These are phyloP conservation scores for Deroplatys truncata DNA, from an alignment of 2,888 invertebrate species.

Conservation along the genomic window DNA sequence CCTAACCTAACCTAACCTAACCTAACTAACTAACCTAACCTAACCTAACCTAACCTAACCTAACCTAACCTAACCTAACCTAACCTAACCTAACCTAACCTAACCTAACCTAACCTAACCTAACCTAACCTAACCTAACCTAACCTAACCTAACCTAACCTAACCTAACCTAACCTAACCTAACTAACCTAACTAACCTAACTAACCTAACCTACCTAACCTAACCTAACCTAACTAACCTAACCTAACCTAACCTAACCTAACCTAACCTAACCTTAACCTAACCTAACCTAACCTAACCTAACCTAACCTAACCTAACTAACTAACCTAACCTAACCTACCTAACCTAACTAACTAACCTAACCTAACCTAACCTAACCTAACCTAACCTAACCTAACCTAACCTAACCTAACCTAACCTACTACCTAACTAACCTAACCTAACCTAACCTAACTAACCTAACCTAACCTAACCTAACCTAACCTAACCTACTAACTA, in stretches of 20 bases:
- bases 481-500: slow-evolving; percentile 28
- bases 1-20: slow-evolving; percentile 31
- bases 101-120: slow-evolving; percentile 1
- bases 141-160: slow-evolving; percentile 33
- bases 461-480: not conserved
- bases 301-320: slow-evolving; percentile 19
- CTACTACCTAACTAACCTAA: slow-evolving; percentile 17
- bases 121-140: slow-evolving; percentile 32
- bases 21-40: slow-evolving; percentile 27
- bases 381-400: slow-evolving; percentile 29
- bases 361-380: slow-evolving; percentile 40
- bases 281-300: not conserved
- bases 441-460: slow-evolving; percentile 27
- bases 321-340: slow-evolving; percentile 33
- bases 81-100: too few species aligned
- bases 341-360: slow-evolving; percentile 35
- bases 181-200: not conserved
- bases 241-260: slow-evolving; percentile 22
- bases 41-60: slow-evolving; percentile 19
- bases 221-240: slow-evolving; percentile 11
- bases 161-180: not conserved
- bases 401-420: slow-evolving; percentile 20
- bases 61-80: not conserved
- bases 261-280: slow-evolving; percentile 15
- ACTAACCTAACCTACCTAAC: not conserved